Percentiles rank a stretch among this genome's conserved stretches.
Evolutionary conservation across 2,797 vertebrate genomes (phyloP).

Genomic region (Bradypodion pumilum): DNA sequence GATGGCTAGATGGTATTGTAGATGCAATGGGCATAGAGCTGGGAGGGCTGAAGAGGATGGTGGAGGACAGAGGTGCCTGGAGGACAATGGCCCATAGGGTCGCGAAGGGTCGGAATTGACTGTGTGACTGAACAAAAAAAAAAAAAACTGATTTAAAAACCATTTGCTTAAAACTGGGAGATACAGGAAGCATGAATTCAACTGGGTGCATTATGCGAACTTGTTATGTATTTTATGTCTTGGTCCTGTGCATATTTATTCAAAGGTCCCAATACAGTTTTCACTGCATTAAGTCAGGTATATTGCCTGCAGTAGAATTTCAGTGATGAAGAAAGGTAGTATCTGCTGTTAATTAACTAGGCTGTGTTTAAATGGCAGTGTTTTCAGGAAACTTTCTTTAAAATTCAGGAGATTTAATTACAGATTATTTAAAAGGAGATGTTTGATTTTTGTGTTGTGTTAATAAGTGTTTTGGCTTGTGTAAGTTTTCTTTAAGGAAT

Average conservation of each 20-base stretch:
- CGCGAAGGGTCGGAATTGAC: too few relatives aligned
- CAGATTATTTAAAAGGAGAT: background rate
- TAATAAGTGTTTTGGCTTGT: fast-evolving
- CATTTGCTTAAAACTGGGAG: background rate
- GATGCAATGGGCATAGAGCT: too few relatives aligned
- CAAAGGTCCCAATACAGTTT: background rate
- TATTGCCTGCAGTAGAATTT: background rate
- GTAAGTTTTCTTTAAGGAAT: background rate
- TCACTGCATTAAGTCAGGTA: background rate
- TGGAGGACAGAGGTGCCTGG: too few relatives aligned
- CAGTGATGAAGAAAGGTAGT: background rate
- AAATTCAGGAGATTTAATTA: background rate
- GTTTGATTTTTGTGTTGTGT: slow-evolving; percentile 1
- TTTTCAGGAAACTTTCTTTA: background rate
- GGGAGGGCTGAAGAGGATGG: too few relatives aligned
- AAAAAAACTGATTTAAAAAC: too few relatives aligned
- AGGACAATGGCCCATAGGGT: too few relatives aligned
- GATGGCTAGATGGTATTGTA: too few relatives aligned
- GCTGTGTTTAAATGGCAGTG: background rate
- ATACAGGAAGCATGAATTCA: background rate
- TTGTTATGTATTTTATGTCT: background rate
- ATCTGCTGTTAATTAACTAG: slow-evolving; percentile 1
- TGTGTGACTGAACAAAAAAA: too few relatives aligned
- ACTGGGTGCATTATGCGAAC: background rate
- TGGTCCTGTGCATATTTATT: slow-evolving; percentile 1